phyloP scores from a whole-genome alignment of 2,113 vertebrate species.

The Stegastes partitus region DNA sequence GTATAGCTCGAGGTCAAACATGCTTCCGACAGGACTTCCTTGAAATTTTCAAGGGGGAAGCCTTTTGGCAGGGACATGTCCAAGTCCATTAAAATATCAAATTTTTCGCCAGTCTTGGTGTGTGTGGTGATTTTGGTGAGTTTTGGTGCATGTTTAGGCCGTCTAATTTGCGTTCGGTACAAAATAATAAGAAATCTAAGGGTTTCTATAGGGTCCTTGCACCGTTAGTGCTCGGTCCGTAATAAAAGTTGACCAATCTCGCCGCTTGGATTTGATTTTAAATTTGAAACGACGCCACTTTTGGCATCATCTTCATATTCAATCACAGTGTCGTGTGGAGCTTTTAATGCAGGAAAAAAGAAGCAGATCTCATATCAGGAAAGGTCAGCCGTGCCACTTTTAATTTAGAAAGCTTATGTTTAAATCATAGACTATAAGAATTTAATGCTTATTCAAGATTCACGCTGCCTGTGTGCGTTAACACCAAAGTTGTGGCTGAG shows the following conservation, averaged over 20 bases:
- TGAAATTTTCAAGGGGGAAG: too few relatives aligned
- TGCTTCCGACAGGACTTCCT: too few relatives aligned
- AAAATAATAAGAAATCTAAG: too few relatives aligned
- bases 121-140: too few relatives aligned
- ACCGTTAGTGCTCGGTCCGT: too few relatives aligned
- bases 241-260: background rate
- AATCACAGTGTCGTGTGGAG: conserved; percentile 10
- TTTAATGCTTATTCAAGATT: conserved; percentile 27
- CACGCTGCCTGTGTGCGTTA: conserved; percentile 4
- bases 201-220: too few relatives aligned
- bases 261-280: background rate
- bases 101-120: too few relatives aligned
- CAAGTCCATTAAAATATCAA: too few relatives aligned
- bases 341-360: conserved; percentile 17
- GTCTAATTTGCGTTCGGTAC: too few relatives aligned
- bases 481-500: conserved; percentile 31
- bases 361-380: conserved; percentile 11
- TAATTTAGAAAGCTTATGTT: conserved; percentile 52
- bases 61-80: too few relatives aligned
- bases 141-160: too few relatives aligned
- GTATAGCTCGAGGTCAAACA: too few relatives aligned
- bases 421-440: conserved; percentile 29
- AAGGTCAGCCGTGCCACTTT: conserved; percentile 32
- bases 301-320: conserved; percentile 9
- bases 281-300: conserved; percentile 22